phyloP scores from a whole-genome alignment of 1,140 invertebrate species.

The Halotydeus destructor region DNA sequence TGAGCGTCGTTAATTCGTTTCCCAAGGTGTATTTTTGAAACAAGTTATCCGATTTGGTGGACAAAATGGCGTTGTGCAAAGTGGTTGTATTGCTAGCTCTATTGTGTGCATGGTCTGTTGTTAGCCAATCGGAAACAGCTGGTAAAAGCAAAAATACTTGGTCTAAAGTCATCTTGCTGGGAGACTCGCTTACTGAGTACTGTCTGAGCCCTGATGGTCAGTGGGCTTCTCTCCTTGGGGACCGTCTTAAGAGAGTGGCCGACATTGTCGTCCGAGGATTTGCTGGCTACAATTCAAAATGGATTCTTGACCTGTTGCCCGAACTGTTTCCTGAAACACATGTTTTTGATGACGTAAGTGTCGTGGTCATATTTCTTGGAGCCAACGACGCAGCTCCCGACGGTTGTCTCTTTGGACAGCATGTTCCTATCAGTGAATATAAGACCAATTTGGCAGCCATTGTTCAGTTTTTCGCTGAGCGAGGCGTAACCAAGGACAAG shows the following conservation, averaged over 20 bases:
- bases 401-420: conserved; percentile 20
- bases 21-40: no score
- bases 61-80: no score
- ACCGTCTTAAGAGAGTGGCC: no score
- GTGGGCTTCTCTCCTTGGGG: conserved; percentile 15
- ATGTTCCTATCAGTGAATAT: conserved; percentile 25
- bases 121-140: no score
- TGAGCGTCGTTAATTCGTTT: no score
- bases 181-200: conserved; percentile 15
- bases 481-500: conserved; percentile 21
- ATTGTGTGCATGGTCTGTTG: no score
- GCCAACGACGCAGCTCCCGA: conserved; percentile 25
- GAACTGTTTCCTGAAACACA: conserved; percentile 20
- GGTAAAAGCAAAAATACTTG: no score
- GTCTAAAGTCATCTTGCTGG: conserved; percentile 15
- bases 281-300: conserved; percentile 26
- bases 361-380: conserved; percentile 25
- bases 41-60: no score
- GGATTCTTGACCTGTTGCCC: conserved; percentile 22
- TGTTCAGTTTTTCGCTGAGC: conserved; percentile 21
- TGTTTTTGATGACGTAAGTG: conserved; percentile 19
- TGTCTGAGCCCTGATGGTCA: conserved; percentile 4
- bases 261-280: conserved; percentile 26
- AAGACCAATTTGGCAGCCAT: conserved; percentile 22
- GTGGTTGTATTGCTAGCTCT: no score